Evolutionary conservation across 92 coral and sea anemone genomes (phyloP).

Genomic region (Virgularia gustaviana): DNA sequence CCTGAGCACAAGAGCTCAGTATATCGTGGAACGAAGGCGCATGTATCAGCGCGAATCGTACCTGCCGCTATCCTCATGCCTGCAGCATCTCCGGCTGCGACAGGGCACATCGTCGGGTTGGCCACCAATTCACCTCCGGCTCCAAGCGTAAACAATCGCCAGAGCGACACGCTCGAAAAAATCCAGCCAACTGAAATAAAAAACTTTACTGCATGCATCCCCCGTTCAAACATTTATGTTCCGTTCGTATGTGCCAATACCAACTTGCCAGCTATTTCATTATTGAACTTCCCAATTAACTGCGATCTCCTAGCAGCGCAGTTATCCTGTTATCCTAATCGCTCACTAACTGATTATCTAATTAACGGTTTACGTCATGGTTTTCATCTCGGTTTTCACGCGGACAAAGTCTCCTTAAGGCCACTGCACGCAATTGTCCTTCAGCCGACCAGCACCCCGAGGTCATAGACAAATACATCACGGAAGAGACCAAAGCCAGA

Average conservation of each 20-base stretch:
- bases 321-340: too few species aligned
- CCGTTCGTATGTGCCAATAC: background rate
- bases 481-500: background rate
- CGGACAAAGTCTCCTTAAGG: background rate
- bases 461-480: conserved; percentile 12
- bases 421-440: background rate
- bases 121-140: background rate
- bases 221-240: background rate
- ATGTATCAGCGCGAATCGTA: background rate
- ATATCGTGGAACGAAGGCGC: conserved; percentile 15
- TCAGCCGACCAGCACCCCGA: background rate
- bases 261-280: background rate
- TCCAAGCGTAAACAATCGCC: background rate
- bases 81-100: background rate
- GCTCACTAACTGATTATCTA: too few species aligned
- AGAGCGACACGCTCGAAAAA: background rate
- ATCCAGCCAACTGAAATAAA: background rate
- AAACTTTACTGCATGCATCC: background rate
- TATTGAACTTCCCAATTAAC: background rate
- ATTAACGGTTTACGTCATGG: conserved; percentile 8
- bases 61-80: conserved; percentile 1
- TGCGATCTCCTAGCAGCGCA: too few species aligned
- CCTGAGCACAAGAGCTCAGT: background rate
- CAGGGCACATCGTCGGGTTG: background rate
- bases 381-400: conserved; percentile 1